Percentiles rank a stretch among this genome's conserved stretches.
phyloP scores from a whole-genome alignment of 2,888 invertebrate genomes.

The Drosophila rubida region DNA sequence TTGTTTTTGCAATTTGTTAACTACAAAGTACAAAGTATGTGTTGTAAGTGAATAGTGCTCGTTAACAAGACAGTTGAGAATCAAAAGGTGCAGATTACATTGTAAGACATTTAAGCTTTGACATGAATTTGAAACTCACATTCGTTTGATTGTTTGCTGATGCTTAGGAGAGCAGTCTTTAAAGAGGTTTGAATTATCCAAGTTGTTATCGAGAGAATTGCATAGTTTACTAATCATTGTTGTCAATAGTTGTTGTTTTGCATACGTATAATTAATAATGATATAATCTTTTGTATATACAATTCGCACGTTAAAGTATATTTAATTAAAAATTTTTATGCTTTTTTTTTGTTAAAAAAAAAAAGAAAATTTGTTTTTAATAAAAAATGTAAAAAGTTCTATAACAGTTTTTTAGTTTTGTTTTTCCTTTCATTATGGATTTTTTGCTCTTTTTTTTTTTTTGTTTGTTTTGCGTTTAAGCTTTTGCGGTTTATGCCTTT shows the following conservation, averaged over 20 bases:
- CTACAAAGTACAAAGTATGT: neutral
- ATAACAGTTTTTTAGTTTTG: conserved; percentile 48
- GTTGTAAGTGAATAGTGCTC: conserved; percentile 1
- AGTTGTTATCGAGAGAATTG: neutral
- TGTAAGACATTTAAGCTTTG: neutral
- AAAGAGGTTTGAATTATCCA: neutral
- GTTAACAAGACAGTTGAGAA: conserved; percentile 8
- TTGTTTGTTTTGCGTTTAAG: conserved; percentile 39
- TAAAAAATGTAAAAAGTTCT: conserved; percentile 57
- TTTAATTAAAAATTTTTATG: conserved; percentile 5
- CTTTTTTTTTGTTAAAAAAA: neutral
- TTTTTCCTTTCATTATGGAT: conserved; percentile 11
- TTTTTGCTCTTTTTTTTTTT: conserved; percentile 13
- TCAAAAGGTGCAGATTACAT: conserved; percentile 5
- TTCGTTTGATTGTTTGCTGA: conserved; percentile 4
- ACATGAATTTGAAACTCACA: conserved; percentile 8
- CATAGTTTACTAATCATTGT: conserved; percentile 11
- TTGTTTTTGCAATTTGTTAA: neutral
- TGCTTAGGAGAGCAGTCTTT: conserved; percentile 13
- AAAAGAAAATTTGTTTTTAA: conserved; percentile 33
- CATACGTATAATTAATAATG: conserved; percentile 37
- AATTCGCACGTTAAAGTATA: conserved; percentile 25
- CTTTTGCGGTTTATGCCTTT: conserved; percentile 37
- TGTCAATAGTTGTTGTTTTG: conserved; percentile 10
- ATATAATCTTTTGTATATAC: conserved; percentile 36